Evolutionary conservation across 2,888 invertebrate species (phyloP).

Genomic region (Leptinotarsa rubiginosa): DNA sequence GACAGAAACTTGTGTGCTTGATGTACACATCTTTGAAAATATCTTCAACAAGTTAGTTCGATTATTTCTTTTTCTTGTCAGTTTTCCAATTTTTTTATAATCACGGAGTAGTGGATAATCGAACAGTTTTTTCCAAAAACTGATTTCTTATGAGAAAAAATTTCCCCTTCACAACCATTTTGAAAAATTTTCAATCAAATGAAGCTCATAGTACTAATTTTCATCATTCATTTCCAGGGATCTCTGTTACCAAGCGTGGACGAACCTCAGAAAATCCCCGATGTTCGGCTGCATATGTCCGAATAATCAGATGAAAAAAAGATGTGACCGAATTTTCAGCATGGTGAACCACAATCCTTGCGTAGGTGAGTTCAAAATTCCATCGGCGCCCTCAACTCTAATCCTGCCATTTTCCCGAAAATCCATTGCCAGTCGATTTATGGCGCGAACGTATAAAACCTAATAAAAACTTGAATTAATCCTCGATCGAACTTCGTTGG

Average conservation of each 20-base stretch:
- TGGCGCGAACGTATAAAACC: conserved; percentile 27
- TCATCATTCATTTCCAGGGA: conserved; percentile 71
- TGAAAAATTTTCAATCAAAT: no score
- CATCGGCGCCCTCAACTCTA: conserved; percentile 21
- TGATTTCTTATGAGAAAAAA: no score
- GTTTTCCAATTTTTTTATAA: no score
- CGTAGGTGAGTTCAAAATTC: conserved; percentile 79
- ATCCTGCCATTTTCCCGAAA: conserved; percentile 9
- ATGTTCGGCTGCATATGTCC: conserved; percentile 95
- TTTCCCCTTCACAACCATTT: no score
- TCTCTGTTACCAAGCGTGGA: conserved; percentile 89
- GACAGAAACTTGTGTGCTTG: no score
- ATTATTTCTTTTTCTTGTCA: no score
- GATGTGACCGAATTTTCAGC: conserved; percentile 87
- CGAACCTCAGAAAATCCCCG: conserved; percentile 85
- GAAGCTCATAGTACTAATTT: background rate
- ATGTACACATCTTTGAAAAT: no score
- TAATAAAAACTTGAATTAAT: conserved; percentile 31
- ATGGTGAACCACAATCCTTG: conserved; percentile 94
- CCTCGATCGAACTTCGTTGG: conserved; percentile 31
- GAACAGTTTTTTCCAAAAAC: no score
- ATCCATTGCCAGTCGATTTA: conserved; percentile 30
- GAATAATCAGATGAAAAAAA: conserved; percentile 90
- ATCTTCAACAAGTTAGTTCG: no score
- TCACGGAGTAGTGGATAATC: no score